Evolutionary conservation across 2,113 vertebrate species (phyloP).

Genomic region (Glaucidium brasilianum): DNA sequence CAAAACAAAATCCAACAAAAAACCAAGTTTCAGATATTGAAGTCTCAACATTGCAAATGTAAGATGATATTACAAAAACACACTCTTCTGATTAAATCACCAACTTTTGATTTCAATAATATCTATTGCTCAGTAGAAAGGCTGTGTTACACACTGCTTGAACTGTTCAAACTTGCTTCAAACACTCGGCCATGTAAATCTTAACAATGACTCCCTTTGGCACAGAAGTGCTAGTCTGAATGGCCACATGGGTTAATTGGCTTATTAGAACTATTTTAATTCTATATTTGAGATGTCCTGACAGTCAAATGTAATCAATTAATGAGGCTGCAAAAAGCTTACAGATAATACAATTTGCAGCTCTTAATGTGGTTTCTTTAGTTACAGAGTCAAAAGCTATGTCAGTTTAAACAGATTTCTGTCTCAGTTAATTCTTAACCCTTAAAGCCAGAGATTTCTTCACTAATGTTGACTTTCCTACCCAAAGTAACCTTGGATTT

Average conservation of each 20-base stretch:
- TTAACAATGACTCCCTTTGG: not conserved
- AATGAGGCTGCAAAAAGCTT: conserved; percentile 17
- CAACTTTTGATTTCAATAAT: not conserved
- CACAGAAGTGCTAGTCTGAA: not conserved
- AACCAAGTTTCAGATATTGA: not conserved
- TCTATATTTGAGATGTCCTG: conserved; percentile 17
- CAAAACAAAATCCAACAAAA: too few relatives aligned
- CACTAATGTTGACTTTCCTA: not conserved
- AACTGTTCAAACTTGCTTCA: not conserved
- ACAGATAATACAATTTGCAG: conserved; percentile 34
- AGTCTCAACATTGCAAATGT: not conserved
- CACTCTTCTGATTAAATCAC: not conserved
- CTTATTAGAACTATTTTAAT: conserved; percentile 47
- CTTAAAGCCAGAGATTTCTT: not conserved
- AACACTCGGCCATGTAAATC: not conserved
- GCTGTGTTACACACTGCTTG: not conserved
- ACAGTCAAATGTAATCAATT: conserved; percentile 46
- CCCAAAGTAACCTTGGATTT: not conserved
- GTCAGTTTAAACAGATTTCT: not conserved
- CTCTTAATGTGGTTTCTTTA: conserved; percentile 18
- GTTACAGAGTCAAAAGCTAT: conserved; percentile 7
- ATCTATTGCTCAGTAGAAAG: not conserved
- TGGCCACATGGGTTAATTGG: not conserved
- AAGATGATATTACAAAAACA: not conserved
- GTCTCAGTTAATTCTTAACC: not conserved